phyloP scores from a whole-genome alignment of 2,113 vertebrate species.

The Oryzias javanicus region DNA sequence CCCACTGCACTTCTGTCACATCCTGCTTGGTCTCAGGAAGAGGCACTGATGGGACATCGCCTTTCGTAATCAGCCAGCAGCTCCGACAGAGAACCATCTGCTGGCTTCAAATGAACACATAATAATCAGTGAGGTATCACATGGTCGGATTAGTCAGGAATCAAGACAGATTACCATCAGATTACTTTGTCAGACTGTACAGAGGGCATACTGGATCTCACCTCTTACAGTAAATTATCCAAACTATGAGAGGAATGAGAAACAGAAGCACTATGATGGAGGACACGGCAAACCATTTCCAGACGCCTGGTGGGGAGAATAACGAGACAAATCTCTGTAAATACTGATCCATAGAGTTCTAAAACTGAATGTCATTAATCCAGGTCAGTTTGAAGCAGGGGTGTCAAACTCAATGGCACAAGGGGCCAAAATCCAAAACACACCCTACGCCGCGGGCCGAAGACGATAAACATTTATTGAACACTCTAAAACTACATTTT shows the following conservation, averaged over 20 bases:
- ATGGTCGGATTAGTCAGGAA: background rate
- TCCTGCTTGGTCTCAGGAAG: constrained; percentile 73
- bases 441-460: too few relatives aligned
- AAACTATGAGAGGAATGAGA: constrained; percentile 40
- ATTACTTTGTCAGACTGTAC: too few relatives aligned
- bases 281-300: constrained; percentile 52
- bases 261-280: constrained; percentile 46
- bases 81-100: constrained; percentile 20
- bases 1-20: constrained; percentile 75
- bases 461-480: too few relatives aligned
- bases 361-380: too few relatives aligned
- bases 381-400: too few relatives aligned
- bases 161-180: too few relatives aligned
- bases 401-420: too few relatives aligned
- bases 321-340: background rate
- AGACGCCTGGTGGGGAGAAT: constrained; percentile 39
- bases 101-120: constrained; percentile 38
- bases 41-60: constrained; percentile 22
- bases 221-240: constrained; percentile 49
- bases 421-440: too few relatives aligned
- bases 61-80: constrained; percentile 35
- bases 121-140: constrained; percentile 1
- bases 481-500: too few relatives aligned
- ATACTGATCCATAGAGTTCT: too few relatives aligned
- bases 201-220: constrained; percentile 12